Evolutionary conservation across 23 tunicate species (phyloP), one percentile per base, ranked within the genome.

Genomic region (Diplosoma virens): DNA sequence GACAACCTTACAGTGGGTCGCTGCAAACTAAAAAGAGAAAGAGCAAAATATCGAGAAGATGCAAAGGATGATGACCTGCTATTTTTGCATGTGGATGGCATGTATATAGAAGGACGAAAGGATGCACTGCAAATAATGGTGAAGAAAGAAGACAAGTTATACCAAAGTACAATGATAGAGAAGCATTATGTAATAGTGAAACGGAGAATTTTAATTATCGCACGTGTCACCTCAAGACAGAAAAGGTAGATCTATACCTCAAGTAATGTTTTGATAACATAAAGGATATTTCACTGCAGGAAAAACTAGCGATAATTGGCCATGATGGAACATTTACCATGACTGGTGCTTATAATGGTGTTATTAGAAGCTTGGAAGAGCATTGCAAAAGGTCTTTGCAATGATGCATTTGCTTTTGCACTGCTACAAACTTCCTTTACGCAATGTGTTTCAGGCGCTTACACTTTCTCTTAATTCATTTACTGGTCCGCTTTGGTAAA

Each of bases 391-490:
- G 63, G 20, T 55, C 63, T 55, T 16, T 55, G 24, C 63, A 55
- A 20, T 55, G 50, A 9, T 14, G 9, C 9, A 7, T 41, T 41
- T 9, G 9, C 50, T 41, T 14, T 41, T 41, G 63, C 63, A 11
- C 20, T 55, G 63, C 63, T 14, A 55, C 63, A 55, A 55, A 55
- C 63, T 55, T 20, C 63, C 63, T 55, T 55, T 20, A 20, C 63
- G 63, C 24, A 22, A 55, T 55, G 63, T 55, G 20, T 55, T 41
- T 14, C 9, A 41, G 14, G 11, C 14, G 4, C 17, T 25, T 11
- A 55, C 63, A 55, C 20, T 20, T 11, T 55, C 63, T 55, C 24
- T 20, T 4, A 25, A 55, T 55, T 55, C 63, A 16, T 55, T 55
- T 55, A 14, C 63, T 4, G 63, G 63, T 25, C 63, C 21, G 24